These are phyloP conservation scores for Gallirallus australis DNA, from an alignment of 2,797 vertebrate species.

Conservation along the genomic window DNA sequence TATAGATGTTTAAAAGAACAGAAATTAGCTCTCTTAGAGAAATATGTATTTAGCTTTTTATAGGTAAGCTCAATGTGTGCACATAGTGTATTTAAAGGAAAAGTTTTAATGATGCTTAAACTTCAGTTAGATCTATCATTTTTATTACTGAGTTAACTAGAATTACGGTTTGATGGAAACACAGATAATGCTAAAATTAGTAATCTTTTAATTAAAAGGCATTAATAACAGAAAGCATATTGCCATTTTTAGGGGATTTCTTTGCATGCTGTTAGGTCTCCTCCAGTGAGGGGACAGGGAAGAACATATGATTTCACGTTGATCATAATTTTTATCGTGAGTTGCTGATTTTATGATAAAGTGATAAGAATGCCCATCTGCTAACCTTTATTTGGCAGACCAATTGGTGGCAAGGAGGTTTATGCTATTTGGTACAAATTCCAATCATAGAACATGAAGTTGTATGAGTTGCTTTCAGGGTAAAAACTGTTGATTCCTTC, in stretches of 20 bases:
- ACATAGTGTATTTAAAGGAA: not conserved
- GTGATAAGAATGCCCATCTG: not conserved
- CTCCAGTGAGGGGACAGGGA: not conserved
- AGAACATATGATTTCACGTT: not conserved
- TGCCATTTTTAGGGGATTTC: not conserved
- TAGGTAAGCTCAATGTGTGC: not conserved
- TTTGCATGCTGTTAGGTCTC: not conserved
- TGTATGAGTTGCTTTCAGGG: not conserved
- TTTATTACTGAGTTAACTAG: slow-evolving; percentile 49
- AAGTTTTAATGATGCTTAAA: not conserved
- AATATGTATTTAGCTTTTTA: not conserved
- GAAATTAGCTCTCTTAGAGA: not conserved
- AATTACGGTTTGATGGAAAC: slow-evolving; percentile 18
- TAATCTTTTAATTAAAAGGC: slow-evolving; percentile 23
- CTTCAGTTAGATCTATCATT: slow-evolving; percentile 14
- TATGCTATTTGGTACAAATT: not conserved
- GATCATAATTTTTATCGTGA: not conserved
- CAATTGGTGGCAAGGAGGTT: not conserved
- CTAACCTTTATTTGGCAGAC: not conserved
- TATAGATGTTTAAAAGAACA: slow-evolving; percentile 2
- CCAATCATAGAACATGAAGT: not conserved
- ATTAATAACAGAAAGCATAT: slow-evolving; percentile 19
- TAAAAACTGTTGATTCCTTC: not conserved
- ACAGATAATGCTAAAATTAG: slow-evolving; percentile 21
- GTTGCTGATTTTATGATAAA: not conserved